Percentiles rank a stretch among this genome's conserved stretches.
Evolutionary conservation across 2,888 invertebrate genomes (phyloP).

Genomic region (Sphaeridia pumilis): DNA sequence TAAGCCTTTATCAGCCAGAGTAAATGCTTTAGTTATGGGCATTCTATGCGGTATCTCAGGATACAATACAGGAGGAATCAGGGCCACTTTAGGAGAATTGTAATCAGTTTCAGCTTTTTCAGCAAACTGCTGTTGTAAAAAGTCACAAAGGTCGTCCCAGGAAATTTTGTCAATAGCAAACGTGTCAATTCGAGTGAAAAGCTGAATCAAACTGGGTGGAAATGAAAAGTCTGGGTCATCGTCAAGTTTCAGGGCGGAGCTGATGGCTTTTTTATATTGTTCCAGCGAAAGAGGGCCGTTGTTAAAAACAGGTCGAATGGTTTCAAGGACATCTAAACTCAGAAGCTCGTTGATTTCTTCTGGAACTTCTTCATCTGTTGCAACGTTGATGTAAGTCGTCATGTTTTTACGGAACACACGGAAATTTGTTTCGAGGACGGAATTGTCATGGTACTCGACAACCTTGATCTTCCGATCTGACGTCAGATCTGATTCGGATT

Average conservation of each 20-base stretch:
- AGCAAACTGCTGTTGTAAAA: slow-evolving; percentile 21
- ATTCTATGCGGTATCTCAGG: slow-evolving; percentile 16
- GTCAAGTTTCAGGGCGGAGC: slow-evolving; percentile 8
- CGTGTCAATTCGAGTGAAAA: slow-evolving; percentile 19
- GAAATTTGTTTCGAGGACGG: slow-evolving; percentile 14
- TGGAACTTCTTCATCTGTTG: slow-evolving; percentile 5
- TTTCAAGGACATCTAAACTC: slow-evolving; percentile 17
- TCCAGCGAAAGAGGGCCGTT: slow-evolving; percentile 12
- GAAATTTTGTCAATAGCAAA: slow-evolving; percentile 16
- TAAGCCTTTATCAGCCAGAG: slow-evolving; percentile 16
- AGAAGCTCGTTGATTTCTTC: slow-evolving; percentile 15
- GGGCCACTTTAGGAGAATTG: slow-evolving; percentile 17
- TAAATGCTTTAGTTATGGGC: slow-evolving; percentile 16
- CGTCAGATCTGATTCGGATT: slow-evolving; percentile 10
- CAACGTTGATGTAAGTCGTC: slow-evolving; percentile 5
- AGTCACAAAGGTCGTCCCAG: slow-evolving; percentile 22
- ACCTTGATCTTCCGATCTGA: slow-evolving; percentile 9
- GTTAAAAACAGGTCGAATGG: slow-evolving; percentile 14
- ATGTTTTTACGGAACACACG: slow-evolving; percentile 13
- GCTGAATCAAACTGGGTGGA: slow-evolving; percentile 11
- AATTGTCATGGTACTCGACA: slow-evolving; percentile 14
- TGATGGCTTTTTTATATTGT: slow-evolving; percentile 13
- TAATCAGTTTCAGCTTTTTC: slow-evolving; percentile 22
- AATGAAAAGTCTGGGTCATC: slow-evolving; percentile 7
- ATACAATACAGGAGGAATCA: slow-evolving; percentile 10